Percentiles rank a stretch among this genome's conserved stretches.
These are phyloP conservation scores for Sebastes fasciatus DNA, from an alignment of 2,113 vertebrate species.

Conservation along the genomic window DNA sequence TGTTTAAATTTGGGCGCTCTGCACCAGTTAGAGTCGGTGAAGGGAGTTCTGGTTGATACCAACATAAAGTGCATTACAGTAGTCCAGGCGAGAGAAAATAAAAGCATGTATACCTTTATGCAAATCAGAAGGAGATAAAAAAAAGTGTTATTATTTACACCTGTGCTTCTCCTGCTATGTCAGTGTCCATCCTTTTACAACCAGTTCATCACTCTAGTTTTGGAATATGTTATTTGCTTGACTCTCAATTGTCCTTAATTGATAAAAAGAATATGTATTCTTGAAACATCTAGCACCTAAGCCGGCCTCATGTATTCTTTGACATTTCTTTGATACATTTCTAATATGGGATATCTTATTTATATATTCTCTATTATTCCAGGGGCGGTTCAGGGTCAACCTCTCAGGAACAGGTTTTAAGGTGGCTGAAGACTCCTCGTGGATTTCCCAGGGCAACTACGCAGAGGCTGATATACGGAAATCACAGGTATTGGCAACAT, in stretches of 20 bases:
- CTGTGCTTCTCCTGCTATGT: no score
- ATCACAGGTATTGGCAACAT: slow-evolving; percentile 86
- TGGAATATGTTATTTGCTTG: not conserved
- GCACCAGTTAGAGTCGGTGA: no score
- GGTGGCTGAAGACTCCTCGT: slow-evolving; percentile 85
- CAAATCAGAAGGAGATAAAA: no score
- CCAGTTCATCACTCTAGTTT: not conserved
- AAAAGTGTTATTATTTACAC: no score
- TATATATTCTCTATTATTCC: slow-evolving; percentile 20
- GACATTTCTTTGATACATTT: not conserved
- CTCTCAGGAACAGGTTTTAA: slow-evolving; percentile 93
- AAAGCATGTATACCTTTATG: no score
- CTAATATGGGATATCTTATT: not conserved
- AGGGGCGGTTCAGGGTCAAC: slow-evolving; percentile 95
- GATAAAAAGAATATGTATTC: not conserved
- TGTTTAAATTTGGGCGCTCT: no score
- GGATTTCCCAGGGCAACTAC: slow-evolving; percentile 94
- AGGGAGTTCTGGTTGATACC: no score
- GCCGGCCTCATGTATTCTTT: not conserved
- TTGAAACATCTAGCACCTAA: not conserved
- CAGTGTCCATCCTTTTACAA: not conserved
- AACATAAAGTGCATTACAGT: no score
- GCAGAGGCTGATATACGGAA: slow-evolving; percentile 90
- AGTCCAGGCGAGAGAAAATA: no score
- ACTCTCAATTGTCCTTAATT: not conserved